Conservation (phyloP, 2,113 vertebrate species). For the Arvicanthis niloticus region DNA sequence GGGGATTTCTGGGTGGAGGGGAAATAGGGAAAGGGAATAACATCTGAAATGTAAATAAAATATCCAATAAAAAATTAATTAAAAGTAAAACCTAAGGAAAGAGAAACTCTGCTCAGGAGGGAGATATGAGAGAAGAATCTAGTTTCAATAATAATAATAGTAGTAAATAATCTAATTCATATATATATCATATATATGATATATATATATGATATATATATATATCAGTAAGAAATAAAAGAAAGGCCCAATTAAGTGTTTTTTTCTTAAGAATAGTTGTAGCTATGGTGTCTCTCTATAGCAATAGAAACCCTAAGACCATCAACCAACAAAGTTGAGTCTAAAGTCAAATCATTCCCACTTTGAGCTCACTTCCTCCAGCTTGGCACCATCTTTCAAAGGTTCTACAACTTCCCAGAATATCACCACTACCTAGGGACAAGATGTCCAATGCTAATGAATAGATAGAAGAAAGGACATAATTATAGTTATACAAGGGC, state of each 20-base stretch:
- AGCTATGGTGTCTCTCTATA: background rate
- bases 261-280: background rate
- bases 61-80: too few species aligned
- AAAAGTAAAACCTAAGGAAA: too few species aligned
- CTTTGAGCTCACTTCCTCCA: background rate
- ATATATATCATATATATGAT: too few species aligned
- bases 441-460: background rate
- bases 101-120: too few species aligned
- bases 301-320: background rate
- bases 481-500: background rate
- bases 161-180: too few species aligned
- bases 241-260: background rate
- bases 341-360: background rate
- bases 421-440: background rate
- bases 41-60: too few species aligned
- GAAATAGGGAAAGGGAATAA: too few species aligned
- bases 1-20: too few species aligned
- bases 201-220: too few species aligned
- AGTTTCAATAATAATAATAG: too few species aligned
- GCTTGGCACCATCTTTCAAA: background rate
- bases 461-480: background rate
- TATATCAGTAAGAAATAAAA: background rate
- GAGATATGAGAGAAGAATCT: too few species aligned
- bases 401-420: background rate
- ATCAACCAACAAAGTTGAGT: background rate